Base-by-base conservation (phyloP, 2,888 invertebrate genomes). In the Teleiodes luculella region DNA sequence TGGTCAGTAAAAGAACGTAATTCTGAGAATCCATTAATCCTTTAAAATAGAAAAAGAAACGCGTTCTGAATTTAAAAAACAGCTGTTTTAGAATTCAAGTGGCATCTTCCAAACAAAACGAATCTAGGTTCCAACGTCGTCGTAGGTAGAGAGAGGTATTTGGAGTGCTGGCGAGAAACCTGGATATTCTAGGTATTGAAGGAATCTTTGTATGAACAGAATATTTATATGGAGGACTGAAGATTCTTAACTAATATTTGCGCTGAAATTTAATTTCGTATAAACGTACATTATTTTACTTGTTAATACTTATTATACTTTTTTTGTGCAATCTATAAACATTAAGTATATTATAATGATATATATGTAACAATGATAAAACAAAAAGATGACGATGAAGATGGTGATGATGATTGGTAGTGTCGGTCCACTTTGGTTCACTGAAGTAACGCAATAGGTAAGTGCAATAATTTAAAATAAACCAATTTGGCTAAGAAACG, bases 21-120 rank as follows among this genome's bases (percentile, higher is more conserved):
- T 28, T 43, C 2, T 4, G 1, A 8, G 10, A 43, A 43, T 43
- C 24, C 24, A 43, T 24, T 43, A 43, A 24, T 18, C 5, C 24
- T 20, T n/a, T 24, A 43, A 43, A 43, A 43, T 43, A 47, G 33
- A 18, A 30, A 16, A 31, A 35, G 11, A 33, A 33, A 47, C 20
- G 20, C n/a, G 33, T 47, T 11, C 33, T 8, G 47, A 18, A 20
- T 47, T 20, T 35, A n/a, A 11, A 35, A 20, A 46, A 30, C 8
- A 46, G 6, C 30, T 14, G 1, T 11, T 49, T 20, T 36, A 36
- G 24, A 49, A 36, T 49, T 49, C 36, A 20, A 49, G 49, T 24
- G 24, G 18, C 49, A 48, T 48, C 48, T 48, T 33, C 48, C 48
- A 49, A 49, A 49, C 49, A 36, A 36, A 49, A 49, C 49, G 49